These are phyloP conservation scores for Lepidochrysops patricia DNA, from an alignment of 2,888 invertebrate genomes.

Conservation along the genomic window DNA sequence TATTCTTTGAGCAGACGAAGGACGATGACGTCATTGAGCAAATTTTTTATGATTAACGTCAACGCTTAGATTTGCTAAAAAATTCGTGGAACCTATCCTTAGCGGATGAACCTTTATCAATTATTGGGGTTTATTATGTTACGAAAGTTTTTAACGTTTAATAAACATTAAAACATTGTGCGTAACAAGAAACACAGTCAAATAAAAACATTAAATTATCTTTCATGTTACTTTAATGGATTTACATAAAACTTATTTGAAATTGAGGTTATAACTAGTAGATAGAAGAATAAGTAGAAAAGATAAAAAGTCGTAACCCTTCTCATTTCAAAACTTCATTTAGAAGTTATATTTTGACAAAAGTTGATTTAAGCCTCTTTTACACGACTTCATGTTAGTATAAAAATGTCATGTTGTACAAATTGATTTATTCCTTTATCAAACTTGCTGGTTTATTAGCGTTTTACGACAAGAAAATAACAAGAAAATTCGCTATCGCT, in stretches of 20 bases:
- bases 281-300: no score
- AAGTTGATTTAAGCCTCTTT: no score
- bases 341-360: no score
- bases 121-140: background rate
- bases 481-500: conserved; percentile 5
- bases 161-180: no score
- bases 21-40: background rate
- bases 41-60: background rate
- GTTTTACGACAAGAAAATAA: background rate
- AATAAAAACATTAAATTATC: no score
- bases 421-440: background rate
- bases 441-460: background rate
- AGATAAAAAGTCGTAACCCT: no score
- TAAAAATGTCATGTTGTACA: background rate
- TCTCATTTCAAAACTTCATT: no score
- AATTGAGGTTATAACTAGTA: no score
- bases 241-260: background rate
- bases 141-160: no score
- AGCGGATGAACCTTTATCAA: background rate
- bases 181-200: no score
- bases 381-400: background rate
- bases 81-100: background rate
- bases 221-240: background rate
- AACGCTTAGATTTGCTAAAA: background rate
- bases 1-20: background rate